A percentile compares a stretch with the other conserved stretches of the same genome.
These are phyloP conservation scores for Saiga tatarica DNA, from an alignment of 2,113 vertebrate species.

Conservation along the genomic window DNA sequence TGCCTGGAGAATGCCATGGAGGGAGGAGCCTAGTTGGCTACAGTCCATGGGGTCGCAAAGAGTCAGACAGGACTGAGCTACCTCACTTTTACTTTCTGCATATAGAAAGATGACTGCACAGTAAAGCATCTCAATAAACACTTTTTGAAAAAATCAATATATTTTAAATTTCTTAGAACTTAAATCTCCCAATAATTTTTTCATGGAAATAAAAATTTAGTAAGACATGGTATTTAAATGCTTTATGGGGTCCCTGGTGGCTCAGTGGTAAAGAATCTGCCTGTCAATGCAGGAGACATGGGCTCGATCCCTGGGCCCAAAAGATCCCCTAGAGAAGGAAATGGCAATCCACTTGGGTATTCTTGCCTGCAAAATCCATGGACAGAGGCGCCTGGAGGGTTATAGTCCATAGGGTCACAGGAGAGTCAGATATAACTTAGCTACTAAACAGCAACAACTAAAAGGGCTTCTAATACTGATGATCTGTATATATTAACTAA, in stretches of 20 bases:
- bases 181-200: neutral
- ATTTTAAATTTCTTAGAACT: neutral
- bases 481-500: neutral
- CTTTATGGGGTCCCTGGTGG: neutral
- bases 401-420: neutral
- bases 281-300: neutral
- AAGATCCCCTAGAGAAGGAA: neutral
- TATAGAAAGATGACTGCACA: neutral
- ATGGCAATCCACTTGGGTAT: neutral
- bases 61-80: too few relatives aligned
- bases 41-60: too few relatives aligned
- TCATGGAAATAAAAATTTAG: neutral
- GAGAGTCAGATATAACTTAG: neutral
- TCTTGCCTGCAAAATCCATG: neutral
- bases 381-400: neutral
- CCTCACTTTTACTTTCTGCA: neutral
- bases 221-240: neutral
- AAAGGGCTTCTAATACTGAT: neutral
- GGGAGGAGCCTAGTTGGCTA: too few relatives aligned
- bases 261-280: neutral
- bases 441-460: neutral
- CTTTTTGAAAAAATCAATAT: neutral
- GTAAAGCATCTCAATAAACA: neutral
- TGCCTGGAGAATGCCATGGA: too few relatives aligned
- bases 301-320: neutral